Evolutionary conservation across 1,140 invertebrate species (phyloP), one percentile per base, ranked within the genome.

Genomic region (Cherax quadricarinatus): DNA sequence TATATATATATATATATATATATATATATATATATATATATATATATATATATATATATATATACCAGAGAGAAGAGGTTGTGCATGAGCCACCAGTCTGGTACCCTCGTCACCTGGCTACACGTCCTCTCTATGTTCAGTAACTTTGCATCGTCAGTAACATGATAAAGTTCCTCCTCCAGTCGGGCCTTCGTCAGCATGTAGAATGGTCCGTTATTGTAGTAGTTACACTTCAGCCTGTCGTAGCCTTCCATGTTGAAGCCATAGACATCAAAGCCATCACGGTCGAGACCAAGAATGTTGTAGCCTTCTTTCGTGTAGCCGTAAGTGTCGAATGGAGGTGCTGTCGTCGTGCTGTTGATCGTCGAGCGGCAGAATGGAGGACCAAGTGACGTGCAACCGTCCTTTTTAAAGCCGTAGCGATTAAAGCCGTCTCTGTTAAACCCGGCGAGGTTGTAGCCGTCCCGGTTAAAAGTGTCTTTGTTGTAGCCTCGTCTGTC

Each of bases 121-220:
- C 83, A 85, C 49, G 53, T 41, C 83, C 83, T 85, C 57, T 85
- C 62, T 7, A 85, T 85, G 9, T 85, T 85, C 41, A 60, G n/a
- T 7, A 85, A 62, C 57, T 60, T 60, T 6, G 53, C 4, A 4
- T 10, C n/a, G 62, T 85, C 83, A 48, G 16, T 48, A 21, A 85
- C 16, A 0, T 41, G 21, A 9, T 85, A n/a, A 18, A 85, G 3
- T 57, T 57, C 30, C n/a, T 85, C 21, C 51, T 85, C 83, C 18
- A 85, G 51, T 51, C 30, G n/a, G 0, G 83, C 83, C 41, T 85
- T 85, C 83, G 30, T 21, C 51, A 85, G 51, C 21, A 48, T 70
- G 30, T 85, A 85, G 57, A 85, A 85, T 7, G 83, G 83, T 18
- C 83, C 83, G n/a, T 62, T n/a, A 53, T 62, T 53, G n/a, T 85